phyloP scores from a whole-genome alignment of 2,113 vertebrate species.

The Macroglossus sobrinus region DNA sequence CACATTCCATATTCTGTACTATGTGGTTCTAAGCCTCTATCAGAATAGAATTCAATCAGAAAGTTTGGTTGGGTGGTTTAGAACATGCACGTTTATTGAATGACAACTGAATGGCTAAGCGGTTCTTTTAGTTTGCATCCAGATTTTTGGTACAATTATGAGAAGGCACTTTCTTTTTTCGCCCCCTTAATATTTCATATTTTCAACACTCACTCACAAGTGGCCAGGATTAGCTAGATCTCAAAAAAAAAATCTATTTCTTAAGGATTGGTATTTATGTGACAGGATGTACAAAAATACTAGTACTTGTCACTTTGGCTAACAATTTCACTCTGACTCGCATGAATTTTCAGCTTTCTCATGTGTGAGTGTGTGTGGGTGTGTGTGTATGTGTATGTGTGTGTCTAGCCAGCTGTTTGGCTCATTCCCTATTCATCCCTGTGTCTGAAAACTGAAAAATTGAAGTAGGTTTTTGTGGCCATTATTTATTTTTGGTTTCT shows the following conservation, averaged over 20 bases:
- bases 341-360: constrained; percentile 43
- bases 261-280: constrained; percentile 60
- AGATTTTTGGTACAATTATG: not conserved
- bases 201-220: constrained; percentile 59
- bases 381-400: not conserved
- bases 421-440: not conserved
- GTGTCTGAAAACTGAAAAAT: not conserved
- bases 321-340: constrained; percentile 27
- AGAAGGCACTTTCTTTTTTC: not conserved
- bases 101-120: not conserved
- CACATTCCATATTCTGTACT: not conserved
- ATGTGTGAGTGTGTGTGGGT: not conserved
- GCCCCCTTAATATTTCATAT: constrained; percentile 56
- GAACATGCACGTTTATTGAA: not conserved
- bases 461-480: not conserved
- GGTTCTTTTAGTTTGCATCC: not conserved
- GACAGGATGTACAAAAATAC: constrained; percentile 61
- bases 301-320: constrained; percentile 30
- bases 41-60: not conserved
- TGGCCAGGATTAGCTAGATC: constrained; percentile 45
- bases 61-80: not conserved
- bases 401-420: not conserved
- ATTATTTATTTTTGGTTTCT: not conserved
- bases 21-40: not conserved
- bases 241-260: not conserved